Evolutionary conservation across 2,888 invertebrate species (phyloP), one percentile per base, ranked within the genome.

Genomic region (Melieria crassipennis): DNA sequence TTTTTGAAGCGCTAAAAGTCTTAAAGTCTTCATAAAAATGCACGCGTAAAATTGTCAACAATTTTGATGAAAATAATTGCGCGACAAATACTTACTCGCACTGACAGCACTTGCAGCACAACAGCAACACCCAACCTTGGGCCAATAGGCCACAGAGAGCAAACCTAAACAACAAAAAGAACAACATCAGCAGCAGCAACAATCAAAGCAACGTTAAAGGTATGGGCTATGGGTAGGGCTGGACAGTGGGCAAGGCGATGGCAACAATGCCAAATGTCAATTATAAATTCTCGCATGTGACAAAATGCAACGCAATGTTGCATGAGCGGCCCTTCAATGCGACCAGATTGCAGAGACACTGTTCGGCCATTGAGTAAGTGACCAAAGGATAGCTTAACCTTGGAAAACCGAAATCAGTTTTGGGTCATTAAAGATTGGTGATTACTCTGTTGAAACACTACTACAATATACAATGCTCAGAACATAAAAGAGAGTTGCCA

Each of bases 31-130:
- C 78, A 79, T 81, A 79, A 75, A 74, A 69, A 79, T 67, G 58
- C 47, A 77, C 79, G 78, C 70, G 78, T 69, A 78, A 77, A 79
- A 79, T 75, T 79, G 80, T 77, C 69, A 79, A 72, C 79, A 79
- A 82, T 83, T 82, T 83, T 83, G 82, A 82, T 82, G 77, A 82
- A 83, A 82, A 81, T 83, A 83, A 82, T 83, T 82, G 82, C 78
- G 77, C 75, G 75, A 73, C 76, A 57, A 68, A 64, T 30, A 30
- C 30, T 30, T 30, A 30, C 30, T 30, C 30, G 30, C 30, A 65
- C 16, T 62, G 47, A 56, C 62, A 60, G 57, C 13, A n/a, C 42
- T 62, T 16, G 11, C 63, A 66, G 55, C 46, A 48, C 61, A 57
- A 60, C 56, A 30, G 50, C 57, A 42, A 11, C 43, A 16, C 45